Conservation (phyloP, 2,797 vertebrate species). For the Synaphobranchus kaupii region DNA sequence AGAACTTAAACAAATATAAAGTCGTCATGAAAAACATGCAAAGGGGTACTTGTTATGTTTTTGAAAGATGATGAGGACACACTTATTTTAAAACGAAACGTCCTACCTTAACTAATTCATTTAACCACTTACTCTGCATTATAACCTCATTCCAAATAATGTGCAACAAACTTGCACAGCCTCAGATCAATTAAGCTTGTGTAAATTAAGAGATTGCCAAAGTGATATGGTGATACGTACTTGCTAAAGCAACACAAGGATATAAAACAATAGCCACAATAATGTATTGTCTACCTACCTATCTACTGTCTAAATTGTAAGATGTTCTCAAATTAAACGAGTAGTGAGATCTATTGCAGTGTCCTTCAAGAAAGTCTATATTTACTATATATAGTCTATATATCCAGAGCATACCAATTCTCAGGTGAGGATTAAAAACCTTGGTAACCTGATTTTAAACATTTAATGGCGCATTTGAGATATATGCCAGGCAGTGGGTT, state of each 20-base stretch:
- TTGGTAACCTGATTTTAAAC: not conserved
- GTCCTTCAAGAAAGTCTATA: not conserved
- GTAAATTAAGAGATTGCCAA: not conserved
- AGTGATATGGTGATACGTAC: no score
- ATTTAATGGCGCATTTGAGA: not conserved
- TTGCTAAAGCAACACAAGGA: not conserved
- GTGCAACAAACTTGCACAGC: not conserved
- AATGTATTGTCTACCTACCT: not conserved
- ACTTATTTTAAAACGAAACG: not conserved
- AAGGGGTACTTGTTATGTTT: not conserved
- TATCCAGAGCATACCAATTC: not conserved
- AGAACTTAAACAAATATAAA: constrained; percentile 3
- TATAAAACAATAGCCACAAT: not conserved
- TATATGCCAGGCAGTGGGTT: not conserved
- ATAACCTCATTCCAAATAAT: not conserved
- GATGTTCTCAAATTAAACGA: not conserved
- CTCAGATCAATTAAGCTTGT: not conserved
- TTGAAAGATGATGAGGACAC: not conserved
- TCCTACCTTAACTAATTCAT: not conserved
- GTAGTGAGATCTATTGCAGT: not conserved
- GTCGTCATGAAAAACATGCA: constrained; percentile 22
- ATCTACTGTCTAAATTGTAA: not conserved
- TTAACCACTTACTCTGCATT: not conserved
- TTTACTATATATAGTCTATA: no score
- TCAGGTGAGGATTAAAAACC: not conserved